Evolutionary conservation across 2,888 invertebrate genomes (phyloP), one percentile per base, ranked within the genome.

Genomic region (Zeuzera pyrina): DNA sequence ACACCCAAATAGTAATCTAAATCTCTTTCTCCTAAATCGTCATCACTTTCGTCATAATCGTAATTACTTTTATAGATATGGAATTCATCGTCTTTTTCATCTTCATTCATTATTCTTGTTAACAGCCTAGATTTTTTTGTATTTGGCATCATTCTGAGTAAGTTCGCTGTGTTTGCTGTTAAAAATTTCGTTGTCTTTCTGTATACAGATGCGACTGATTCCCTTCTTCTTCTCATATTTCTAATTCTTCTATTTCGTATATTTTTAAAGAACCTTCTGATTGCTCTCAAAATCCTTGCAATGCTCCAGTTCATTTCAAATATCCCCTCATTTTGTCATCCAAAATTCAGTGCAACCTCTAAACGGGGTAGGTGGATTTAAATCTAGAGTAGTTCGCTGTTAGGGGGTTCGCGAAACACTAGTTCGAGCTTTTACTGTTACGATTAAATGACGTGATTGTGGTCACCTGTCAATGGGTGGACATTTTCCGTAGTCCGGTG

Each of bases 151-250:
- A 64, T 81, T 38, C 71, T 81, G 1, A 79, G 45, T 23, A 81
- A 54, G 38, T 61, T 70, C 0, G 65, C 57, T 0, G 78, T 79
- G 35, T 81, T 81, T 0, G 64, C 47, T 4, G 72, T 52, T 2
- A 81, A 32, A 33, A 81, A 83, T 45, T 73, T 81, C 0, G 83
- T 77, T n/a, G 83, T 83, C 49, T 69, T 78, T 32, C 64, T 69
- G 29, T 70, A 83, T 2, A 73, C 79, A 1, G 72, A 67, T 2
- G 77, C 74, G 2, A 83, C 74, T 1, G 81, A 81, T 42, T 79
- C 78, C 27, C 72, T 57, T 39, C 81, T 59, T 10, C 58, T 54
- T 50, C 63, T 67, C 49, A 77, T 62, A 39, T 57, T 63, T 36
- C 61, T 60, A 34, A 62, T 61, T 10, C 52, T 65, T 31, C 35